phyloP scores from a whole-genome alignment of 2,888 invertebrate species.

The Mythimna pallens region DNA sequence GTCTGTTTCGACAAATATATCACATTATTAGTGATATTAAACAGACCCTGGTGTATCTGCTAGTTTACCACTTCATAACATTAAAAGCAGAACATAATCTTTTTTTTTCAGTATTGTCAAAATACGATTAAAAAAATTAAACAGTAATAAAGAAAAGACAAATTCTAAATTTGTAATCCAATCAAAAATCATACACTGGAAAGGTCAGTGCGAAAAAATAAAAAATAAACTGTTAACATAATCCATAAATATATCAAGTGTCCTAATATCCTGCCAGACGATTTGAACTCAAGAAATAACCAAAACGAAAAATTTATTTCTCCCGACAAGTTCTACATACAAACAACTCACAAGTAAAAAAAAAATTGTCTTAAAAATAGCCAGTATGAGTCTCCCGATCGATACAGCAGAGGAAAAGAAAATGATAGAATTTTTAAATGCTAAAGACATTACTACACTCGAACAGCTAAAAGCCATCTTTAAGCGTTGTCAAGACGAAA shows the following conservation, averaged over 20 bases:
- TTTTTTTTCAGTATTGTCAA: not conserved
- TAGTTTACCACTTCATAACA: not conserved
- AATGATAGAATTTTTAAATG: conserved; percentile 15
- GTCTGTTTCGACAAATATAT: not conserved
- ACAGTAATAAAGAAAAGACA: not conserved
- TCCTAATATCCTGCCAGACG: not conserved
- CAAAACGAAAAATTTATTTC: not conserved
- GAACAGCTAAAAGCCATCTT: not conserved
- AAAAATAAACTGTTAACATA: not conserved
- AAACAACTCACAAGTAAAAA: not conserved
- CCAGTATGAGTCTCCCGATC: not conserved
- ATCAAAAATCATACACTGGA: not conserved
- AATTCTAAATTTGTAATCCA: not conserved
- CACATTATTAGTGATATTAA: not conserved
- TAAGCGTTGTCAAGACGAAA: not conserved
- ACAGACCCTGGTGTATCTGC: not conserved
- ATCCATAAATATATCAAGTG: not conserved
- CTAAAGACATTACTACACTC: conserved; percentile 9
- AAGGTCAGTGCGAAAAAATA: not conserved
- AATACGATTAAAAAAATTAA: not conserved
- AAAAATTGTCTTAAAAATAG: not conserved
- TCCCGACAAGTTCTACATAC: too few species aligned
- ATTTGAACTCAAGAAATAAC: not conserved
- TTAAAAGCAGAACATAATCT: not conserved
- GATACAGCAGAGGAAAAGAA: conserved; percentile 2